phyloP scores from a whole-genome alignment of 2,797 vertebrate genomes.

The Schizopygopsis malacanthus region DNA sequence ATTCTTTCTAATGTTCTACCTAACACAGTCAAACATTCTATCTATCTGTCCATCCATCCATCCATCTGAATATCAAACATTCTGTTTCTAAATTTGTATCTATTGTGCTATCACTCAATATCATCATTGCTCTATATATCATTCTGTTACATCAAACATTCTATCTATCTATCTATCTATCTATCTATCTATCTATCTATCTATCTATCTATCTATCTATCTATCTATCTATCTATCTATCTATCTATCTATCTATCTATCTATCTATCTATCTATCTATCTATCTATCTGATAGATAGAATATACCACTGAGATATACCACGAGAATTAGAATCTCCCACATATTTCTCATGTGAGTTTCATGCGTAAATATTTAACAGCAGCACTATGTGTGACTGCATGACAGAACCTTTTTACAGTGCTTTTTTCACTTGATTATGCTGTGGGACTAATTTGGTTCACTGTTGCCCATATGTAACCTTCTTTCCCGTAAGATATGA shows the following conservation, averaged over 20 bases:
- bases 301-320: background rate
- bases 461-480: background rate
- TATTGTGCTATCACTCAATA: background rate
- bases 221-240: background rate
- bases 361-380: conserved; percentile 3
- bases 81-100: background rate
- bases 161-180: background rate
- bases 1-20: too few species aligned
- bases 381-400: background rate
- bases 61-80: too few species aligned
- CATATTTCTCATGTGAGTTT: conserved; percentile 19
- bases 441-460: conserved; percentile 10
- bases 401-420: background rate
- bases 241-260: background rate
- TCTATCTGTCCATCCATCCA: too few species aligned
- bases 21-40: too few species aligned
- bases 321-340: conserved; percentile 11
- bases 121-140: too few species aligned
- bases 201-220: too few species aligned
- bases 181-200: background rate
- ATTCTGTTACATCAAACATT: background rate
- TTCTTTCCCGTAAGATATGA: background rate
- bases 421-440: conserved; percentile 23
- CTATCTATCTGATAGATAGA: background rate
- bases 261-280: background rate